Conservation (phyloP, 2,888 invertebrate species). For the Nezara viridula region DNA sequence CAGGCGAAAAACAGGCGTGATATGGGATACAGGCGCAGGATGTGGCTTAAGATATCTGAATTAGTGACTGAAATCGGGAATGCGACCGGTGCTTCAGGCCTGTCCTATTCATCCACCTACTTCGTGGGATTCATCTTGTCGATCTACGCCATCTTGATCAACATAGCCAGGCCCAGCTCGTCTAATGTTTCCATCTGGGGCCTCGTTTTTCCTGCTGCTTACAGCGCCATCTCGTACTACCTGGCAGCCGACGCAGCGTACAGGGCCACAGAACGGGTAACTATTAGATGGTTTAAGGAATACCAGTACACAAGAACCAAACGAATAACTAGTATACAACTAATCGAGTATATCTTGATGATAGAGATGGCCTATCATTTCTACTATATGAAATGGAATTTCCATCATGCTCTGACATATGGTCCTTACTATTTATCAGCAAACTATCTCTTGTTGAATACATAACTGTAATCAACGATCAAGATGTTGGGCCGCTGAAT, state of each 20-base stretch:
- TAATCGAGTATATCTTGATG: too few species aligned
- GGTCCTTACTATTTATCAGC: too few species aligned
- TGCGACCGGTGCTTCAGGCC: neutral
- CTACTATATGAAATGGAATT: too few species aligned
- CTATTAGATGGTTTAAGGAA: too few species aligned
- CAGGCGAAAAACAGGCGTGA: neutral
- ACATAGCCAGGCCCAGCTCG: neutral
- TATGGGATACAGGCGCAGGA: neutral
- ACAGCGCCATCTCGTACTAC: neutral
- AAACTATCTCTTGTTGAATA: too few species aligned
- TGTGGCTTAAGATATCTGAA: neutral
- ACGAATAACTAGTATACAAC: too few species aligned
- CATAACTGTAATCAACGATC: too few species aligned
- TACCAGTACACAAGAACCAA: too few species aligned
- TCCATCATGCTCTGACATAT: too few species aligned
- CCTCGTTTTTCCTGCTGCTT: neutral
- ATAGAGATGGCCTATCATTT: too few species aligned
- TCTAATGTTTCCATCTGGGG: neutral
- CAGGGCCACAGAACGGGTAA: neutral
- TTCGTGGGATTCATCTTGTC: neutral
- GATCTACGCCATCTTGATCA: neutral
- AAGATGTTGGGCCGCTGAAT: too few species aligned
- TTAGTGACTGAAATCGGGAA: neutral
- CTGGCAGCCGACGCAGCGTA: neutral
- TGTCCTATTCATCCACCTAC: neutral